Percentiles rank a stretch among this genome's conserved stretches.
These are phyloP conservation scores for Electrophaes corylata DNA, from an alignment of 2,888 invertebrate species.

Conservation along the genomic window DNA sequence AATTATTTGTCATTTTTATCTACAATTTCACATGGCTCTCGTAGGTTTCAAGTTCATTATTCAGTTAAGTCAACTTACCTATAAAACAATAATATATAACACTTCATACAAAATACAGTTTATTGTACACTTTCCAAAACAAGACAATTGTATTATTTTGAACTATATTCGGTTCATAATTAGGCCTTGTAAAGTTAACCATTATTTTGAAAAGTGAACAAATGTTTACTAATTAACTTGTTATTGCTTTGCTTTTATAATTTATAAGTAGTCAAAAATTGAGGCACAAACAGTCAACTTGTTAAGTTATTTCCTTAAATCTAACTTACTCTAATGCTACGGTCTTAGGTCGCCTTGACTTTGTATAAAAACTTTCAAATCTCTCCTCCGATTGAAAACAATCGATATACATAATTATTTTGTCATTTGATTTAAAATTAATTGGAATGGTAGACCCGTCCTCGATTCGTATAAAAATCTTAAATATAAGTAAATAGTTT, in stretches of 20 bases:
- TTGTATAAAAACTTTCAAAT: slow-evolving; percentile 22
- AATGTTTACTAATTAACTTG: neutral
- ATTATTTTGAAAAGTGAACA: slow-evolving; percentile 20
- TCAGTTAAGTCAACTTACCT: slow-evolving; percentile 3
- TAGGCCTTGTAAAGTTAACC: neutral
- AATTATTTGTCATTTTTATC: neutral
- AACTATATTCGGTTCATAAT: neutral
- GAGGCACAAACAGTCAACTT: slow-evolving; percentile 41
- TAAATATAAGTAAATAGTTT: slow-evolving; percentile 41
- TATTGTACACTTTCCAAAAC: slow-evolving; percentile 17
- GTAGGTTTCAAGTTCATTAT: neutral
- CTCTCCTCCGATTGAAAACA: slow-evolving; percentile 27
- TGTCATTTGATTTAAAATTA: slow-evolving; percentile 44
- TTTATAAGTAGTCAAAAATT: slow-evolving; percentile 28
- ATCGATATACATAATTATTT: slow-evolving; percentile 37
- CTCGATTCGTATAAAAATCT: slow-evolving; percentile 30
- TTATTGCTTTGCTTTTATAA: slow-evolving; percentile 12
- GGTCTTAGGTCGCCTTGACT: slow-evolving; percentile 8
- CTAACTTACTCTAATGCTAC: neutral
- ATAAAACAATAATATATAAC: slow-evolving; percentile 13
- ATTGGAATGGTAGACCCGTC: slow-evolving; percentile 31
- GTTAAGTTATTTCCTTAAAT: slow-evolving; percentile 28
- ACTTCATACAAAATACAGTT: slow-evolving; percentile 13
- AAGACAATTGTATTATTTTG: neutral
- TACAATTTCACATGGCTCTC: neutral